phyloP scores from a whole-genome alignment of 2,113 vertebrate species.

The Clupea harengus region DNA sequence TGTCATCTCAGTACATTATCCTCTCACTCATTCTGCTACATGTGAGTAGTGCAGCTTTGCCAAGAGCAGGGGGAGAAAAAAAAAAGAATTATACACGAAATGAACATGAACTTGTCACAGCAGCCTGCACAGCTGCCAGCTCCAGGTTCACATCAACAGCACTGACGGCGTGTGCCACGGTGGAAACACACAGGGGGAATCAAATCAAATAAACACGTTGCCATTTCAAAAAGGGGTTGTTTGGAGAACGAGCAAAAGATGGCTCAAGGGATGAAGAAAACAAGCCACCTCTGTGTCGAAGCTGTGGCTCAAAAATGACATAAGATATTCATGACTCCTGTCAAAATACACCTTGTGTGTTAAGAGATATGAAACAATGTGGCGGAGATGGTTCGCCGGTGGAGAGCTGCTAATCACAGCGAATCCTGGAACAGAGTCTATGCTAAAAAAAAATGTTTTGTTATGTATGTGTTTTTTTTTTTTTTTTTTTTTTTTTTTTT shows the following conservation, averaged over 20 bases:
- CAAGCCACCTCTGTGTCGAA: constrained; percentile 31
- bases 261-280: constrained; percentile 20
- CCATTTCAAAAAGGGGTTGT: constrained; percentile 42
- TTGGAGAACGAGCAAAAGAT: constrained; percentile 13
- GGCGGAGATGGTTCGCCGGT: constrained; percentile 70
- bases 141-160: constrained; percentile 30
- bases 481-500: no score
- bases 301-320: constrained; percentile 28
- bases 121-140: constrained; percentile 24
- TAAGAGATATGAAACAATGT: constrained; percentile 84
- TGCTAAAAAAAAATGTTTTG: constrained; percentile 79
- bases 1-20: constrained; percentile 31
- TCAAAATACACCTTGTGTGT: constrained; percentile 43
- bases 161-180: constrained; percentile 5
- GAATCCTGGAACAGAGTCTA: constrained; percentile 74
- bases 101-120: constrained; percentile 8
- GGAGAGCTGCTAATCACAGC: constrained; percentile 29
- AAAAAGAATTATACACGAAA: constrained; percentile 30
- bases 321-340: constrained; percentile 46
- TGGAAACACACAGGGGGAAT: constrained; percentile 24
- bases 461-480: background rate
- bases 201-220: constrained; percentile 43
- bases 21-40: constrained; percentile 27
- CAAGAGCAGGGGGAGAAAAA: constrained; percentile 1
- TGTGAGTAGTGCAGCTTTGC: constrained; percentile 29